phyloP scores from a whole-genome alignment of 2,797 vertebrate genomes.

The Sebastes glaucus region DNA sequence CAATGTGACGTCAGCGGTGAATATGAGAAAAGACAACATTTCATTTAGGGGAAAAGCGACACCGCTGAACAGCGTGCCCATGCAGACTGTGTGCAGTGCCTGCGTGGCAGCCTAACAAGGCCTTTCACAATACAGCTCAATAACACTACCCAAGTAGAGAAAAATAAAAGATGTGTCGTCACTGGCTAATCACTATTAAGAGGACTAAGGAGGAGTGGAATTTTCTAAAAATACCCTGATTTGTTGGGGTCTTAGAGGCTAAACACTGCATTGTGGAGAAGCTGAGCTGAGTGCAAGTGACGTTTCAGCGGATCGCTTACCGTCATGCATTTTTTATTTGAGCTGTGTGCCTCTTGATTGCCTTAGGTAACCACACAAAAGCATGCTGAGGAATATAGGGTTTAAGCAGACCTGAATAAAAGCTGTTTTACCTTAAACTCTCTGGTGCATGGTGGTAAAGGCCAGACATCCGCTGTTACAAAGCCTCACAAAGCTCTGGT shows the following conservation, averaged over 20 bases:
- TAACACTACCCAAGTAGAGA: not conserved
- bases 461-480: not conserved
- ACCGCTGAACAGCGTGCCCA: not conserved
- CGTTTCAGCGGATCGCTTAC: constrained; percentile 50
- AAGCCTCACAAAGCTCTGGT: constrained; percentile 11
- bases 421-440: not conserved
- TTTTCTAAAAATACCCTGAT: constrained; percentile 77
- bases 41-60: constrained; percentile 11
- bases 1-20: not conserved
- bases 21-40: constrained; percentile 17
- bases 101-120: not conserved
- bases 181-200: constrained; percentile 56
- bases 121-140: constrained; percentile 18
- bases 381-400: constrained; percentile 15
- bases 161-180: constrained; percentile 38
- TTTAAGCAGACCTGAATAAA: constrained; percentile 18
- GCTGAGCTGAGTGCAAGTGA: constrained; percentile 43
- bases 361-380: constrained; percentile 38
- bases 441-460: not conserved
- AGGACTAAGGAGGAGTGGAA: constrained; percentile 61
- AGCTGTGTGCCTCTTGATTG: constrained; percentile 34
- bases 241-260: constrained; percentile 61
- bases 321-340: constrained; percentile 66
- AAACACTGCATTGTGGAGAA: constrained; percentile 48
- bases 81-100: not conserved